phyloP scores from a whole-genome alignment of 2,113 vertebrate genomes.

The Chitala chitala region DNA sequence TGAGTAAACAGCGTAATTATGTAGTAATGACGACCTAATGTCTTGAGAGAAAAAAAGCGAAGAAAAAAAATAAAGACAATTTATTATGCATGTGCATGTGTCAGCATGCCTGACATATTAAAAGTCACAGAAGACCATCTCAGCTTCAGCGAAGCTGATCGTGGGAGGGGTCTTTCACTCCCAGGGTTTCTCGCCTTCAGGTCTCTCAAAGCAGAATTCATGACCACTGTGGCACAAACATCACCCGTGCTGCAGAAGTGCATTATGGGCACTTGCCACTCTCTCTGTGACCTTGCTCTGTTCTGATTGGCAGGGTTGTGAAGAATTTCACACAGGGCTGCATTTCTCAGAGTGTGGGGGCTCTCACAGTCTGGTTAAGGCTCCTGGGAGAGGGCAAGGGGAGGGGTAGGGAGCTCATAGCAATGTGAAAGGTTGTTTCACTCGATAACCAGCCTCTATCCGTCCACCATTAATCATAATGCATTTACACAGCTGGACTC shows the following conservation, averaged over 20 bases:
- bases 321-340: background rate
- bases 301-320: constrained; percentile 18
- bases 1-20: too few species aligned
- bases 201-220: constrained; percentile 44
- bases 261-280: constrained; percentile 37
- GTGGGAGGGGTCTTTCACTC: background rate
- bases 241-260: constrained; percentile 35
- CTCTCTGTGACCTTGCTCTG: constrained; percentile 37
- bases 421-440: too few species aligned
- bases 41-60: too few species aligned
- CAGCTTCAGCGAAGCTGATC: too few species aligned
- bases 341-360: background rate
- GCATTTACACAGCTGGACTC: background rate
- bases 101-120: background rate
- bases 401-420: too few species aligned
- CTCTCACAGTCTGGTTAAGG: background rate
- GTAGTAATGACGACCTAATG: too few species aligned
- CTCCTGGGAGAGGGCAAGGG: background rate
- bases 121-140: too few species aligned
- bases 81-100: too few species aligned
- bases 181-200: background rate
- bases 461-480: background rate
- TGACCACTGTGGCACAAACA: constrained; percentile 48
- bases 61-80: too few species aligned
- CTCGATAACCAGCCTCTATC: background rate